Evolutionary conservation across 2,888 invertebrate species (phyloP).

Genomic region (Metopia argyrocephala): DNA sequence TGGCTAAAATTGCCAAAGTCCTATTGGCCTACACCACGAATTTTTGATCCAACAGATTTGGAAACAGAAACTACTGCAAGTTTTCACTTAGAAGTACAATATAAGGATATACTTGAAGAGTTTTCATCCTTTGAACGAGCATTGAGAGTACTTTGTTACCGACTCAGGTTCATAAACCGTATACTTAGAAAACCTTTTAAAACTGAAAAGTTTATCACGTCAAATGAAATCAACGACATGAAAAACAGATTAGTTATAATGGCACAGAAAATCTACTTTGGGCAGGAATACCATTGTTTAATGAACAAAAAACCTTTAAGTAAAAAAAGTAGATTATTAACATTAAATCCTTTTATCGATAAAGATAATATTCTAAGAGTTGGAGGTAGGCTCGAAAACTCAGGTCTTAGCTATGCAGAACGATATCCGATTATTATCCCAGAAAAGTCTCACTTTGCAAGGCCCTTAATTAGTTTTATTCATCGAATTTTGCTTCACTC

Average conservation of each 20-base stretch:
- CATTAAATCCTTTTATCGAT: slow-evolving; percentile 11
- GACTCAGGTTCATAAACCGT: too few relatives aligned
- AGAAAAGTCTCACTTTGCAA: slow-evolving; percentile 16
- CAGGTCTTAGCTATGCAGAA: slow-evolving; percentile 23
- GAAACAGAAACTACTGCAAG: neutral
- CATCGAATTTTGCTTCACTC: slow-evolving; percentile 13
- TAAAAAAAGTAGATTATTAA: too few relatives aligned
- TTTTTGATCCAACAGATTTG: neutral
- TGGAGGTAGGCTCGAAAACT: slow-evolving; percentile 18
- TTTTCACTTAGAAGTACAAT: neutral
- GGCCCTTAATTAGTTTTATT: neutral
- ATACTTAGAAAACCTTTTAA: too few relatives aligned
- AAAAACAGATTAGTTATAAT: neutral
- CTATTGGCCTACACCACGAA: neutral
- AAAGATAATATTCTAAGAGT: slow-evolving; percentile 1
- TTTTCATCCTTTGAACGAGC: too few relatives aligned
- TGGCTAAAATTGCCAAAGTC: neutral
- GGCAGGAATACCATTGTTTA: neutral
- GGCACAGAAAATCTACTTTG: slow-evolving; percentile 16
- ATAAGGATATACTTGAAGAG: too few relatives aligned
- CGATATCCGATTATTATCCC: slow-evolving; percentile 38
- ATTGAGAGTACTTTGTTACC: neutral
- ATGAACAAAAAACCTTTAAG: too few relatives aligned
- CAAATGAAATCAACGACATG: too few relatives aligned
- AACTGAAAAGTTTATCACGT: too few relatives aligned